A percentile compares a stretch with the other conserved stretches of the same genome.
Evolutionary conservation across 2,113 vertebrate genomes (phyloP).

Genomic region (Chrysochloris asiatica): DNA sequence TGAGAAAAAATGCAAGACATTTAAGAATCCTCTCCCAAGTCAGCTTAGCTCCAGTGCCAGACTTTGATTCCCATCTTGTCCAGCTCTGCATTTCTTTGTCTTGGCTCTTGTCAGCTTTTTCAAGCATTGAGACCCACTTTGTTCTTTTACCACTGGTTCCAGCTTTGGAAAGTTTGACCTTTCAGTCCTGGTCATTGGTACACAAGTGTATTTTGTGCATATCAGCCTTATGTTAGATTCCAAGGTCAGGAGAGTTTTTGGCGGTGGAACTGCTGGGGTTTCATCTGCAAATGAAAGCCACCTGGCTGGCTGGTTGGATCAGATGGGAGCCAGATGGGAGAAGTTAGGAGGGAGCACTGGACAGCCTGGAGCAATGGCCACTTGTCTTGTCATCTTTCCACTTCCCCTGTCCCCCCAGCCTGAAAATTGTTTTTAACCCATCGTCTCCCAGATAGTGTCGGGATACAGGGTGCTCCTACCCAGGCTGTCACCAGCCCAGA

Average conservation of each 20-base stretch:
- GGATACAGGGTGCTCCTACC: background rate
- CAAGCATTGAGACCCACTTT: background rate
- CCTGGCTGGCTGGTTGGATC: background rate
- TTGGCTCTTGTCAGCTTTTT: background rate
- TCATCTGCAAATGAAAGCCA: conserved; percentile 58
- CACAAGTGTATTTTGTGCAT: background rate
- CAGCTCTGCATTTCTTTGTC: background rate
- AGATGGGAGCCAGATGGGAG: conserved; percentile 49
- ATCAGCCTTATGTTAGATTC: background rate
- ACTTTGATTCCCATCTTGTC: background rate
- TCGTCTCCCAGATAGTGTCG: background rate
- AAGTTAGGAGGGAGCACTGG: background rate
- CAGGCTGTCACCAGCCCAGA: background rate
- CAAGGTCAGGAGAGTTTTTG: background rate
- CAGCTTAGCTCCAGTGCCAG: background rate
- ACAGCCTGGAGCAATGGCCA: accelerated
- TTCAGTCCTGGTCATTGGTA: background rate
- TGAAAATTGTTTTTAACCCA: background rate
- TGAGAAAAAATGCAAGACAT: background rate
- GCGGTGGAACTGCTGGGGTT: background rate
- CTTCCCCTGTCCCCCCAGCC: background rate
- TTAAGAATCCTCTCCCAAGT: background rate
- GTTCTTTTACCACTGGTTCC: background rate
- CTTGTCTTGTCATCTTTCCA: background rate
- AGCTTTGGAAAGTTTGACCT: conserved; percentile 1